Conservation (phyloP, 1,140 invertebrate genomes). For the Anagrus nilaparvatae region DNA sequence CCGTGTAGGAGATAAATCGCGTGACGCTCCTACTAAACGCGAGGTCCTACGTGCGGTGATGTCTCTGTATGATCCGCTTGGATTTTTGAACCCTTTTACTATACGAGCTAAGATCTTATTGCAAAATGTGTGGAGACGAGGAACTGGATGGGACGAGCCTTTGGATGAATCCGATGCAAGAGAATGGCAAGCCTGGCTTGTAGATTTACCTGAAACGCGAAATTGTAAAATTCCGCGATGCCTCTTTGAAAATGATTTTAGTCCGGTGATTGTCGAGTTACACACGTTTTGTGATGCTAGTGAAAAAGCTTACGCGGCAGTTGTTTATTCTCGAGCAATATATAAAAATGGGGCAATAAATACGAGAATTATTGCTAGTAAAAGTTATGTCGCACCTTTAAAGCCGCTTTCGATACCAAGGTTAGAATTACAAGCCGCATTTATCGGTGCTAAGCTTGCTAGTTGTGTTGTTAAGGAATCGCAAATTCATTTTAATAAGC, state of each 20-base stretch:
- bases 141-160: conserved; percentile 18
- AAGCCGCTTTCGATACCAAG: conserved; percentile 23
- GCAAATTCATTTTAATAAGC: neutral
- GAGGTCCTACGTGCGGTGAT: conserved; percentile 16
- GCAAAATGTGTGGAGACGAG: conserved; percentile 18
- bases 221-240: neutral
- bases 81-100: conserved; percentile 15
- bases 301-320: conserved; percentile 21
- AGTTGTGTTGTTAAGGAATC: conserved; percentile 20
- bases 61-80: conserved; percentile 22
- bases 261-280: neutral
- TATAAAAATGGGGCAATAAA: neutral
- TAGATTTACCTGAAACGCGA: neutral
- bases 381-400: conserved; percentile 19
- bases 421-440: conserved; percentile 29
- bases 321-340: conserved; percentile 16
- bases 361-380: conserved; percentile 11
- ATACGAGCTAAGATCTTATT: conserved; percentile 18
- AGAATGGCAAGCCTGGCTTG: conserved; percentile 7
- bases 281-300: conserved; percentile 21
- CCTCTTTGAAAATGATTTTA: neutral
- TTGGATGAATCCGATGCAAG: conserved; percentile 4
- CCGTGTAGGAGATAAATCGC: neutral
- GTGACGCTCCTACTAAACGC: conserved; percentile 10
- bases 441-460: conserved; percentile 24